Conservation (phyloP, 2,797 vertebrate species). For the Heliangelus exortis region DNA sequence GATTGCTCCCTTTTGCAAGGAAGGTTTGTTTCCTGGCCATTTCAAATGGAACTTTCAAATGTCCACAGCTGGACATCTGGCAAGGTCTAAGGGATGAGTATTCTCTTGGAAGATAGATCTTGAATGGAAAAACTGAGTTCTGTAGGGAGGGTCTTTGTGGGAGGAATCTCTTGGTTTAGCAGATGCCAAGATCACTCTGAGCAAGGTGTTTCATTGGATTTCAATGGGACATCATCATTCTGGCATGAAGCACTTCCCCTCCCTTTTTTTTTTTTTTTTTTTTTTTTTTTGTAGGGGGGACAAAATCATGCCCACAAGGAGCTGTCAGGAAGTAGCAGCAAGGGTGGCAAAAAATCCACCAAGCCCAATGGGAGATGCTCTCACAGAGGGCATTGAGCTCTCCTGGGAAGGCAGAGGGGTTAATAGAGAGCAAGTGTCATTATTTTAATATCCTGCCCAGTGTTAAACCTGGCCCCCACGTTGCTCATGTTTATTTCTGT, state of each 20-base stretch:
- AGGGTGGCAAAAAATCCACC: background rate
- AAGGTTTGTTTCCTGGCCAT: background rate
- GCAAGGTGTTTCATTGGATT: background rate
- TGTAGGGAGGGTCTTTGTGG: background rate
- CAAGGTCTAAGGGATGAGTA: background rate
- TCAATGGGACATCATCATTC: background rate
- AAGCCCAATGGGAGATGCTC: background rate
- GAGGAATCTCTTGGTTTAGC: background rate
- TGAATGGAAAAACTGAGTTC: background rate
- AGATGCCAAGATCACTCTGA: background rate
- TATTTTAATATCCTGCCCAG: too few species aligned
- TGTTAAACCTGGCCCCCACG: background rate
- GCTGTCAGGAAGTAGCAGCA: background rate
- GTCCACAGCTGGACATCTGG: background rate
- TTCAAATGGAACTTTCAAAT: background rate
- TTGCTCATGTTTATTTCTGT: background rate
- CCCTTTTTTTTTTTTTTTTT: background rate
- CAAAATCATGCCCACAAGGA: accelerated
- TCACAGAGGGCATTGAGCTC: background rate
- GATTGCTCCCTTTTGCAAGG: background rate
- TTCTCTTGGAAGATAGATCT: background rate
- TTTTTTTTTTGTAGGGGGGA: background rate
- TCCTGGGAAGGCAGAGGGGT: too few species aligned
- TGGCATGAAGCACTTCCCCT: background rate
- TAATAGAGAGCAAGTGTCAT: too few species aligned